Evolutionary conservation across 2,113 vertebrate species (phyloP).

Genomic region (Arvicanthis niloticus): DNA sequence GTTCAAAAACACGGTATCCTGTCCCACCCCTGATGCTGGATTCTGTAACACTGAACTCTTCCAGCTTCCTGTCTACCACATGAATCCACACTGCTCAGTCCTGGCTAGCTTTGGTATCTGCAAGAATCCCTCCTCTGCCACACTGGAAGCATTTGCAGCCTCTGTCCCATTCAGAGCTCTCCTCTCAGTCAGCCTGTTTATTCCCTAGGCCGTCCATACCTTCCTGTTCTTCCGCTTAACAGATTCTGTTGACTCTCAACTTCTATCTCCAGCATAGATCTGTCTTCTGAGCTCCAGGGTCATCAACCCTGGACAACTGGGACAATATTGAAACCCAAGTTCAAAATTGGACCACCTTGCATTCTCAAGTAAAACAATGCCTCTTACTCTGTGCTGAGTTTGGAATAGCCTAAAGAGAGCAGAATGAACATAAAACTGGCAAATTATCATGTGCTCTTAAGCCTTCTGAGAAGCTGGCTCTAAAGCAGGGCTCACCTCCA

Average conservation of each 20-base stretch:
- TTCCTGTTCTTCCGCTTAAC: background rate
- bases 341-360: background rate
- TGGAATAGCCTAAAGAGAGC: background rate
- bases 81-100: background rate
- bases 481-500: background rate
- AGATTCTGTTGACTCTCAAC: background rate
- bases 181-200: background rate
- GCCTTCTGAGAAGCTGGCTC: background rate
- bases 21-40: background rate
- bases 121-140: background rate
- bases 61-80: background rate
- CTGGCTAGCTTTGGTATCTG: background rate
- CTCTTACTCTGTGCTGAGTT: background rate
- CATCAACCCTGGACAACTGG: background rate
- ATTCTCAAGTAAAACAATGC: background rate
- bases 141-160: background rate
- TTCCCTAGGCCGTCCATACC: background rate
- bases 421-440: background rate
- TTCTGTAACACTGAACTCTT: background rate
- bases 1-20: background rate
- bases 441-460: background rate
- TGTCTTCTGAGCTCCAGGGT: background rate
- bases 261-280: background rate
- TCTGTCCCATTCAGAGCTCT: background rate
- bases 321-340: background rate